Evolutionary conservation across 2,113 vertebrate species (phyloP).

Genomic region (Nesospiza acunhae): DNA sequence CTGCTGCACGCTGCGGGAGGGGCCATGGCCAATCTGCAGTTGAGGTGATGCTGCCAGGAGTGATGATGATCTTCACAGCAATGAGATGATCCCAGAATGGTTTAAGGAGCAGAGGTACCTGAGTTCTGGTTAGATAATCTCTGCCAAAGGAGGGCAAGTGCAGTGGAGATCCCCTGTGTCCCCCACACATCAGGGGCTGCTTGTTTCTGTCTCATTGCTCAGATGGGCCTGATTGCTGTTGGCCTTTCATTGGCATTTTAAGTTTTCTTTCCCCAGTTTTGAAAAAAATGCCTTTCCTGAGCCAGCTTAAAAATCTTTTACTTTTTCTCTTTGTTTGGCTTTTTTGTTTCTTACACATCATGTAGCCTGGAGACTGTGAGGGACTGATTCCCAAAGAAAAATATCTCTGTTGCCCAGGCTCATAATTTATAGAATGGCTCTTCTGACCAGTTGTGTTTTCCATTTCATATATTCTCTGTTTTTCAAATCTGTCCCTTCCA

Average conservation of each 20-base stretch:
- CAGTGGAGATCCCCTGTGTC: not conserved
- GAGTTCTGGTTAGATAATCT: not conserved
- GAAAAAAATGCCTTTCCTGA: slow-evolving; percentile 31
- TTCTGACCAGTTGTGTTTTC: slow-evolving; percentile 59
- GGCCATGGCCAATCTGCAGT: rapidly evolving
- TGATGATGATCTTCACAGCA: not conserved
- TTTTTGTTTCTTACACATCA: slow-evolving; percentile 69
- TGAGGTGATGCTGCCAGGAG: not conserved
- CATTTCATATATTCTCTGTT: slow-evolving; percentile 67
- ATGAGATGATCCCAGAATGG: not conserved
- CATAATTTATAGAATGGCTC: slow-evolving; percentile 57
- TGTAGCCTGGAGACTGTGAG: slow-evolving; percentile 57
- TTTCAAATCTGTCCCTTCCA: slow-evolving; percentile 36
- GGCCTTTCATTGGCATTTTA: slow-evolving; percentile 14
- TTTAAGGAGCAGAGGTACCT: not conserved
- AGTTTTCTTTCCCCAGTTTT: slow-evolving; percentile 44
- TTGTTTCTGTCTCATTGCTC: rapidly evolving
- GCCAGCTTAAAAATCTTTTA: slow-evolving; percentile 26
- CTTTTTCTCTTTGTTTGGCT: slow-evolving; percentile 58
- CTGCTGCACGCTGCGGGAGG: rapidly evolving
- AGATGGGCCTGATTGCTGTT: not conserved
- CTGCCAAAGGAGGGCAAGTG: not conserved
- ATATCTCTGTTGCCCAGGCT: slow-evolving; percentile 57
- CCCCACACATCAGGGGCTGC: not conserved
- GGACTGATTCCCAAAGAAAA: slow-evolving; percentile 74